Percentiles rank a stretch among this genome's conserved stretches.
Conservation (phyloP, 1,140 invertebrate species). For the Probaryconus sp. region DNA sequence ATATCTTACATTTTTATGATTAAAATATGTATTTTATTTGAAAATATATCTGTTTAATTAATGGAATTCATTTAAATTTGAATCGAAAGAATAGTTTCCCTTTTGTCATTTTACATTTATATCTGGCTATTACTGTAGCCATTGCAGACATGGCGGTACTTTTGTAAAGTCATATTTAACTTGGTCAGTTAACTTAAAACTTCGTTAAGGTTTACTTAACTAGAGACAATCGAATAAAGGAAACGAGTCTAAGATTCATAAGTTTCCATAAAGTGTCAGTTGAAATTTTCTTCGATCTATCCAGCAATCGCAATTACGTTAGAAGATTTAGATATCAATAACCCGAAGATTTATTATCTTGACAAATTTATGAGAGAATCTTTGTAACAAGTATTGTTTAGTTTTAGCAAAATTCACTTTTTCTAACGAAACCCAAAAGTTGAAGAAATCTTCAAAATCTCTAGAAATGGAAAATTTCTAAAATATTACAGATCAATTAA, state of each 20-base stretch:
- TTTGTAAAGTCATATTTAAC: conserved; percentile 47
- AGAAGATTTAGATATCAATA: conserved; percentile 37
- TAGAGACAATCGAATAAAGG: conserved; percentile 53
- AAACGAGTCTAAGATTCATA: conserved; percentile 33
- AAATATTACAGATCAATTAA: too few species aligned
- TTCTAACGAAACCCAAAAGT: too few species aligned
- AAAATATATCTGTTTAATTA: too few species aligned
- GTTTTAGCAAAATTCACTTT: too few species aligned
- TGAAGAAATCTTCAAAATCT: too few species aligned
- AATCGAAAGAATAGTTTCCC: neutral
- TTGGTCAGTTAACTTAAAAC: conserved; percentile 44
- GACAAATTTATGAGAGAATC: too few species aligned
- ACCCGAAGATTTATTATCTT: conserved; percentile 9
- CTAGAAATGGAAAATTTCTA: too few species aligned
- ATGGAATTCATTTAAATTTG: too few species aligned
- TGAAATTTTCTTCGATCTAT: conserved; percentile 26
- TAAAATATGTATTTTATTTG: too few species aligned
- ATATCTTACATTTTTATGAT: too few species aligned
- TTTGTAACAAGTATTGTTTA: too few species aligned
- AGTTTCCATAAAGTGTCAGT: conserved; percentile 36
- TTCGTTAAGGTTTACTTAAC: conserved; percentile 44
- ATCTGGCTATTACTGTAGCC: conserved; percentile 27
- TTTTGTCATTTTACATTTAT: conserved; percentile 1
- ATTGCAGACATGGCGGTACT: conserved; percentile 20
- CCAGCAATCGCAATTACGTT: neutral